Evolutionary conservation across 1,140 invertebrate species (phyloP).

Genomic region (Ostrea denselamellosa): DNA sequence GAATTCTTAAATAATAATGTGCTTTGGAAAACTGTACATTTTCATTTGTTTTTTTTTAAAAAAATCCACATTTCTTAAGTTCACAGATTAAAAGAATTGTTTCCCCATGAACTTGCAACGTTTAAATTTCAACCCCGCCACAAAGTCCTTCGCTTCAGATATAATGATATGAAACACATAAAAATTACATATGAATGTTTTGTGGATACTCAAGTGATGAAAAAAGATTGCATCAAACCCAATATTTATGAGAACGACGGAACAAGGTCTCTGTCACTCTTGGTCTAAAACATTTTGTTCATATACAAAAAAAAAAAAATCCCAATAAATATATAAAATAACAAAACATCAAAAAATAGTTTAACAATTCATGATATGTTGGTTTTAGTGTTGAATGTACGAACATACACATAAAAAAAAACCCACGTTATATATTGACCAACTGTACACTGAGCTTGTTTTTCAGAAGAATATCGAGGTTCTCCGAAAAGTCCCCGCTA

Average conservation of each 20-base stretch:
- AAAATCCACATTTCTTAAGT: too few species aligned
- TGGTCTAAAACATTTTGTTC: constrained; percentile 13
- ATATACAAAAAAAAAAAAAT: not conserved
- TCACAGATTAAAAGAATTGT: too few species aligned
- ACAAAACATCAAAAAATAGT: not conserved
- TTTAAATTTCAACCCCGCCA: too few species aligned
- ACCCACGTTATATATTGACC: constrained; percentile 25
- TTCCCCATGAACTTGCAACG: too few species aligned
- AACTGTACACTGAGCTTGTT: not conserved
- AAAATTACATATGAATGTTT: too few species aligned
- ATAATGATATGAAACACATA: too few species aligned
- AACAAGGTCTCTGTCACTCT: not conserved
- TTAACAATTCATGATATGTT: constrained; percentile 3
- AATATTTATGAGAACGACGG: not conserved
- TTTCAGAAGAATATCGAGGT: constrained; percentile 4
- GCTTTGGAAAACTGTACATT: too few species aligned
- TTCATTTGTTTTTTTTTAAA: too few species aligned
- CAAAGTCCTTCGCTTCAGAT: too few species aligned
- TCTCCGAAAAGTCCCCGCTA: not conserved
- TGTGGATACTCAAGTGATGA: too few species aligned
- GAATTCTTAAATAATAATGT: too few species aligned
- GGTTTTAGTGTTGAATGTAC: not conserved
- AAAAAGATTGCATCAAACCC: not conserved
- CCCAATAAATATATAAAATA: not conserved
- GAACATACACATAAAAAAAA: not conserved